Percentiles rank a stretch among this genome's conserved stretches.
Conservation (phyloP, 2,888 invertebrate genomes). For the Zygaena filipendulae region DNA sequence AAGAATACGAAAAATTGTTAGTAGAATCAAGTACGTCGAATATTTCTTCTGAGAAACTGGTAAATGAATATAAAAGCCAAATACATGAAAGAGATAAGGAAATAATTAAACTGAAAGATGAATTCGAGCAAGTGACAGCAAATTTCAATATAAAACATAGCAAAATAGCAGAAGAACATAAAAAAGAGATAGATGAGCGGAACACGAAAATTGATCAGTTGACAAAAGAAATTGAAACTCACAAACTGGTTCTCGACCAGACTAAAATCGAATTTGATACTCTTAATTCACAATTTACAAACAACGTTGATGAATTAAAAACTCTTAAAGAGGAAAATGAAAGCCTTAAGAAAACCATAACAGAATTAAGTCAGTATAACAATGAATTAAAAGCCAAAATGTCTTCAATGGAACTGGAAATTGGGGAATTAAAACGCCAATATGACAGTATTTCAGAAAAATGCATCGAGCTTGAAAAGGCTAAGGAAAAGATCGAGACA, state of each 20-base stretch:
- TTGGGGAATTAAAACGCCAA: constrained; percentile 70
- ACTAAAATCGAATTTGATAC: constrained; percentile 56
- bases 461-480: constrained; percentile 60
- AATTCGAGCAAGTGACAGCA: constrained; percentile 55
- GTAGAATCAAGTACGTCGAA: constrained; percentile 41
- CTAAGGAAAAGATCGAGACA: constrained; percentile 68
- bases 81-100: constrained; percentile 66
- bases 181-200: constrained; percentile 59
- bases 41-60: constrained; percentile 46
- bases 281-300: constrained; percentile 51
- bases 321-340: constrained; percentile 51
- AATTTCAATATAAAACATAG: constrained; percentile 60
- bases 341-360: constrained; percentile 44
- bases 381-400: constrained; percentile 45
- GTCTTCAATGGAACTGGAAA: constrained; percentile 57
- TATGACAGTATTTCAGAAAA: constrained; percentile 65
- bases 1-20: constrained; percentile 46
- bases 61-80: constrained; percentile 55
- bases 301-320: constrained; percentile 49
- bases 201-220: constrained; percentile 60
- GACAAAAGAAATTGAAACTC: constrained; percentile 54
- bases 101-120: constrained; percentile 58
- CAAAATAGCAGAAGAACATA: constrained; percentile 60
- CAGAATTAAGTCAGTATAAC: constrained; percentile 45
- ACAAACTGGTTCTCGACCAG: constrained; percentile 52